Conservation (phyloP, 2,888 invertebrate species). For the Eledona agricola region DNA sequence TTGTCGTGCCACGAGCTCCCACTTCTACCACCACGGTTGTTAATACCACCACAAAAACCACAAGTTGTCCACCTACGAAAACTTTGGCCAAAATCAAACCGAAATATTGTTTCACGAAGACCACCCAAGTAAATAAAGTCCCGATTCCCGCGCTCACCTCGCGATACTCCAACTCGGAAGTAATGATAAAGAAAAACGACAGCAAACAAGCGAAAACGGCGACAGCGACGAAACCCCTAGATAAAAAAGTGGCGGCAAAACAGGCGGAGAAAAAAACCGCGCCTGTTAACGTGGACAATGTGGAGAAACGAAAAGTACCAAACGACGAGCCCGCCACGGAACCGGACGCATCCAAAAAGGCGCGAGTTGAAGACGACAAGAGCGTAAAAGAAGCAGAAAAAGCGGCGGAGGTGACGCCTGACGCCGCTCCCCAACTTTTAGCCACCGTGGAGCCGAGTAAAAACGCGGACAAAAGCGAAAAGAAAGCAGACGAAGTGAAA, state of each 20-base stretch:
- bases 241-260: slow-evolving; percentile 28
- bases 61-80: slow-evolving; percentile 7
- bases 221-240: slow-evolving; percentile 28
- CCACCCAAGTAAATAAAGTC: slow-evolving; percentile 61
- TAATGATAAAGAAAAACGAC: slow-evolving; percentile 38
- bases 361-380: slow-evolving; percentile 24
- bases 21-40: slow-evolving; percentile 2
- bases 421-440: background rate
- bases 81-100: slow-evolving; percentile 37
- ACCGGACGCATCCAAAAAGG: slow-evolving; percentile 24
- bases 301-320: slow-evolving; percentile 25
- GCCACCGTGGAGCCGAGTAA: background rate
- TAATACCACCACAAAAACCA: slow-evolving; percentile 10
- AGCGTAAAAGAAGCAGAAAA: slow-evolving; percentile 16
- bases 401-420: background rate
- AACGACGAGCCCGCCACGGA: slow-evolving; percentile 5
- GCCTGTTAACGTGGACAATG: background rate
- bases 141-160: slow-evolving; percentile 61
- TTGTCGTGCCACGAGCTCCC: slow-evolving; percentile 33
- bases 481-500: background rate
- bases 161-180: slow-evolving; percentile 46
- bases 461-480: background rate
- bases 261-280: slow-evolving; percentile 27
- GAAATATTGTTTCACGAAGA: slow-evolving; percentile 54
- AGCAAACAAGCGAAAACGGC: slow-evolving; percentile 19